Evolutionary conservation across 2,113 vertebrate species (phyloP).

Genomic region (Saimiri boliviensis): DNA sequence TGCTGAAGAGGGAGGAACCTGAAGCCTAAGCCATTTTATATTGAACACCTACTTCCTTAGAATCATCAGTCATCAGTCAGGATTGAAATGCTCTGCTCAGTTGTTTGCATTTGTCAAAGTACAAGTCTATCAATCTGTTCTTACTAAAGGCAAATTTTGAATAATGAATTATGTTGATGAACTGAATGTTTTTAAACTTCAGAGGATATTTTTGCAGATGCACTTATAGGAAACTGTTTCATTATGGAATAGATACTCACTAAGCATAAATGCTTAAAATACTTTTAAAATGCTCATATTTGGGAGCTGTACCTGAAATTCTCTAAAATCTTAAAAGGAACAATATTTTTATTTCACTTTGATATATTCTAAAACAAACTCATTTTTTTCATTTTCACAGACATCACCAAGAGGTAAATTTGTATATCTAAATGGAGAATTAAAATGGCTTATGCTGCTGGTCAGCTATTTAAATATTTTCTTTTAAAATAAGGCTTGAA

Average conservation of each 20-base stretch:
- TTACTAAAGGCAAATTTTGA: not conserved
- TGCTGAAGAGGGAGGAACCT: not conserved
- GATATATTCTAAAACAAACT: not conserved
- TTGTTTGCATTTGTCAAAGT: not conserved
- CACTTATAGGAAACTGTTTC: not conserved
- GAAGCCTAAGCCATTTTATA: not conserved
- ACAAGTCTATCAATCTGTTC: no score
- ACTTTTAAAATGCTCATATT: not conserved
- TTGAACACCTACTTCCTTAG: not conserved
- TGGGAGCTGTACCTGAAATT: not conserved
- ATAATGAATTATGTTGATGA: not conserved
- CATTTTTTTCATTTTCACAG: not conserved
- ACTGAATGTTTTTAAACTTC: not conserved
- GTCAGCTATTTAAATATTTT: not conserved
- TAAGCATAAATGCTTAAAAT: not conserved
- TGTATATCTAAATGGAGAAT: not conserved
- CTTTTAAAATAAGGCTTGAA: slow-evolving; percentile 5
- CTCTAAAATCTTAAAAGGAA: not conserved
- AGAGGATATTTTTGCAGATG: not conserved
- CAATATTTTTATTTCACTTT: not conserved
- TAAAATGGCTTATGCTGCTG: not conserved
- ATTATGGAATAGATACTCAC: not conserved
- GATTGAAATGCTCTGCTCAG: not conserved
- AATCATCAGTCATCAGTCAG: not conserved
- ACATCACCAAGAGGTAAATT: not conserved